A percentile compares a stretch with the other conserved stretches of the same genome.
These are phyloP conservation scores for Pollimyrus isidori DNA, from an alignment of 2,113 vertebrate genomes.

Conservation along the genomic window DNA sequence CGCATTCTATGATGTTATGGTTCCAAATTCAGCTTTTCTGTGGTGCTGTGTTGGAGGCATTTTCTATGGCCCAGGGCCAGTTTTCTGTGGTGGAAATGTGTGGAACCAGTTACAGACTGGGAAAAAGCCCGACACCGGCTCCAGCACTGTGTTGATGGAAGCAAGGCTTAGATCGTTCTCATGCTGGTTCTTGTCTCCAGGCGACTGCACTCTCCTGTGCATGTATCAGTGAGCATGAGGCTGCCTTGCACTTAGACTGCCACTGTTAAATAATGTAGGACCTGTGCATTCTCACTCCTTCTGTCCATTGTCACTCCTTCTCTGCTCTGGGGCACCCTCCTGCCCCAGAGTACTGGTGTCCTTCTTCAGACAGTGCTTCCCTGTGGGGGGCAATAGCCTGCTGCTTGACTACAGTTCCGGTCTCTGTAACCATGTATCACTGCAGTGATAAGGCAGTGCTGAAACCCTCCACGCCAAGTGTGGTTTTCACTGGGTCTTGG, in stretches of 20 bases:
- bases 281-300: background rate
- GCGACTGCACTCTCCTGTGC: background rate
- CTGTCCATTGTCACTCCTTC: background rate
- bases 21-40: background rate
- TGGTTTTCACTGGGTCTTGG: background rate
- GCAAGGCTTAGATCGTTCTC: background rate
- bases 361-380: background rate
- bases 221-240: background rate
- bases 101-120: background rate
- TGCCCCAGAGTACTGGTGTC: background rate
- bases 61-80: background rate
- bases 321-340: background rate
- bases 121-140: background rate
- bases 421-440: background rate
- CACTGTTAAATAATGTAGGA: background rate
- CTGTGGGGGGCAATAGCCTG: background rate
- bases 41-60: background rate
- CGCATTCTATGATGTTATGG: background rate
- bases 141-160: background rate
- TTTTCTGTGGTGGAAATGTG: background rate
- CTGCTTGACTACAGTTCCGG: background rate
- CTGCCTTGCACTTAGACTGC: background rate
- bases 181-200: background rate
- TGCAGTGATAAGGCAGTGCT: background rate
- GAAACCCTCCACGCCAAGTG: background rate